Conservation (phyloP, 2,888 invertebrate genomes). For the Microctonus brassicae region DNA sequence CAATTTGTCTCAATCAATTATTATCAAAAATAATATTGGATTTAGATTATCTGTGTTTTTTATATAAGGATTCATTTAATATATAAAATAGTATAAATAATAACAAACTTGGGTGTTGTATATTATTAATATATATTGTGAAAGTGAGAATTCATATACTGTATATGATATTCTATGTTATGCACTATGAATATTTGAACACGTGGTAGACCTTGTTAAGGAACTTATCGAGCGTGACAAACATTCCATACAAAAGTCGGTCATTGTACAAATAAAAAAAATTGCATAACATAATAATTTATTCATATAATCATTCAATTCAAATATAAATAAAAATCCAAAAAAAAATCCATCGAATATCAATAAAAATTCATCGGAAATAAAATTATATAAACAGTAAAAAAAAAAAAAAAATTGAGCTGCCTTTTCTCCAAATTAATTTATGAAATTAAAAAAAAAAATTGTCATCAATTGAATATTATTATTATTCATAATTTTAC, state of each 20-base stretch:
- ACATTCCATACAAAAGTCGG: slow-evolving; percentile 45
- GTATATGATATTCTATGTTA: slow-evolving; percentile 12
- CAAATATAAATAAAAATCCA: not conserved
- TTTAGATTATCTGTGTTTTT: not conserved
- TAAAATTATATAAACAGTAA: no score
- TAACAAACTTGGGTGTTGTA: slow-evolving; percentile 12
- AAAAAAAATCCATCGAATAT: no score
- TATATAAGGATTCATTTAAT: not conserved
- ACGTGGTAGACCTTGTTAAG: slow-evolving; percentile 45
- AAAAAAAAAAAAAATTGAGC: not conserved
- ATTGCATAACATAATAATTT: not conserved
- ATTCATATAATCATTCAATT: not conserved
- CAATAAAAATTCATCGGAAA: no score
- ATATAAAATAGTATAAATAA: slow-evolving; percentile 1
- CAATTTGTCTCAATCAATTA: not conserved
- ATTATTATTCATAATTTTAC: no score
- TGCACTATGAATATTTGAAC: slow-evolving; percentile 42
- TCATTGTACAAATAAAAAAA: slow-evolving; percentile 32
- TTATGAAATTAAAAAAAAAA: not conserved
- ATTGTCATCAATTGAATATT: slow-evolving; percentile 5
- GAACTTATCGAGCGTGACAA: slow-evolving; percentile 42
- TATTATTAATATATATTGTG: slow-evolving; percentile 36
- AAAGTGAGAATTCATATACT: slow-evolving; percentile 44
- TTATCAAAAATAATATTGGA: not conserved
- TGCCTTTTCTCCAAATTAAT: not conserved